phyloP scores from a whole-genome alignment of 2,113 vertebrate species.

The Bubo bubo region DNA sequence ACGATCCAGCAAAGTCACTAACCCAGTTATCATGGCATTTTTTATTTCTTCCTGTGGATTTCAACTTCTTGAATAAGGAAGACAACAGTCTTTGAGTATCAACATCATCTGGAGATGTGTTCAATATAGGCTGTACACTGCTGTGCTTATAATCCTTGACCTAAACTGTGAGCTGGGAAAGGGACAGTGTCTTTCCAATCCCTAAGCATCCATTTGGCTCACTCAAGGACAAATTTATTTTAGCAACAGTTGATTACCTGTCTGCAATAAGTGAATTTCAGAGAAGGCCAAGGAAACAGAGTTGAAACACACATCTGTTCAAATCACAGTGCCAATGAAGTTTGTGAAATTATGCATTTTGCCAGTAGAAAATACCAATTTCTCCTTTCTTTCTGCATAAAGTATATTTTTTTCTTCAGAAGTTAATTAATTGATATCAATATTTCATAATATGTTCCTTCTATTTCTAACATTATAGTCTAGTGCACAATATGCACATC shows the following conservation, averaged over 20 bases:
- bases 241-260: conserved; percentile 19
- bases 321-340: not conserved
- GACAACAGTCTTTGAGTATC: not conserved
- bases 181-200: not conserved
- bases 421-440: not conserved
- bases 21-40: not conserved
- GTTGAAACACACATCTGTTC: conserved; percentile 22
- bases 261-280: conserved; percentile 20
- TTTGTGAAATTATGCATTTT: conserved; percentile 25
- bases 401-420: not conserved
- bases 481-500: not conserved
- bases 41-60: not conserved
- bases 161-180: not conserved
- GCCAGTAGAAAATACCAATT: not conserved
- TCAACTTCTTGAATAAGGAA: not conserved
- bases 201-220: not conserved
- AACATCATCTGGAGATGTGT: not conserved
- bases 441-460: not conserved
- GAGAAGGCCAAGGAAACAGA: conserved; percentile 40
- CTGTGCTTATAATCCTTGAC: not conserved
- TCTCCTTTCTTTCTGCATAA: not conserved
- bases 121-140: not conserved
- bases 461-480: not conserved
- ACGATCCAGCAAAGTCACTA: not conserved
- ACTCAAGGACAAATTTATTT: conserved; percentile 22